Percentiles rank a stretch among this genome's conserved stretches.
Evolutionary conservation across 2,797 vertebrate genomes (phyloP).

Genomic region (Dendrocincla tyrannina): DNA sequence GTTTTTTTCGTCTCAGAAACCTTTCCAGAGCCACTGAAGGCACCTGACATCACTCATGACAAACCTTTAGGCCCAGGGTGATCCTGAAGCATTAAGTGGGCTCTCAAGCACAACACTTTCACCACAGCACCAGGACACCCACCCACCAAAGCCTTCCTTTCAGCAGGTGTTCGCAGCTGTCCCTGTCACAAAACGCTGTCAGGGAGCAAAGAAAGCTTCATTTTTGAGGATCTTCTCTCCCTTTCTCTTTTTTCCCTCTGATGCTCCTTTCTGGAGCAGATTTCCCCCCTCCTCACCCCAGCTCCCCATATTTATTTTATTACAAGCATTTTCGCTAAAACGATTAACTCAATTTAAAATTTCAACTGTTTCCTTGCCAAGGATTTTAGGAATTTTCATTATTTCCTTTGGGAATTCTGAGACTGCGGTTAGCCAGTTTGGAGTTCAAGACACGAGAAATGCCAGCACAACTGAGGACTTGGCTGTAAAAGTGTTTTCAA

Average conservation of each 20-base stretch:
- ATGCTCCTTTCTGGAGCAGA: constrained; percentile 7
- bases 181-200: background rate
- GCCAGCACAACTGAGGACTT: constrained; percentile 60
- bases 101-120: background rate
- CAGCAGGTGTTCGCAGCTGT: background rate
- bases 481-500: constrained; percentile 80
- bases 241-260: background rate
- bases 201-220: background rate
- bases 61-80: background rate
- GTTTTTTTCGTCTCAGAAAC: background rate
- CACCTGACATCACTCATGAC: background rate
- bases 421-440: constrained; percentile 61
- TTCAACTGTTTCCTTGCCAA: constrained; percentile 70
- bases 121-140: background rate
- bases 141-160: background rate
- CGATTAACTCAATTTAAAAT: constrained; percentile 70
- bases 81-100: background rate
- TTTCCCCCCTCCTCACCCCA: background rate
- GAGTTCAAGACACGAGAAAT: constrained; percentile 64
- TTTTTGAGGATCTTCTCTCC: background rate
- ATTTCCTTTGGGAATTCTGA: constrained; percentile 68
- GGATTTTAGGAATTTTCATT: constrained; percentile 72
- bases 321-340: constrained; percentile 65
- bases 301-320: constrained; percentile 68
- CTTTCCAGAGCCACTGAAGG: background rate